Conservation (phyloP, 1,140 invertebrate genomes). For the Idris sp. region DNA sequence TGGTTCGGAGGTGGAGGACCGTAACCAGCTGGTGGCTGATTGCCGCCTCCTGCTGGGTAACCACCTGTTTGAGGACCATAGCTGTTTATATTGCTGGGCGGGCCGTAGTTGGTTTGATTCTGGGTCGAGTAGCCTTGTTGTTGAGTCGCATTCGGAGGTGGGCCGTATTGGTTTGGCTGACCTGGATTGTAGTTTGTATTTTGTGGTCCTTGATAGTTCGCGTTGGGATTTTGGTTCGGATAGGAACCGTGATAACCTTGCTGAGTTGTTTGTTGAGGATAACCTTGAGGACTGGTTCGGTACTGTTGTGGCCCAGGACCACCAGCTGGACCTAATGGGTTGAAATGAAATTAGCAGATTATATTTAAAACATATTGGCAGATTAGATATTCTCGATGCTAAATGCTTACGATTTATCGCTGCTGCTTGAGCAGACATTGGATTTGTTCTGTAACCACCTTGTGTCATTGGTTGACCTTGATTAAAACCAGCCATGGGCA, state of each 20-base stretch:
- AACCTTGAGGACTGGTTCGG: conserved; percentile 78
- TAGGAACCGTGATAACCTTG: conserved; percentile 79
- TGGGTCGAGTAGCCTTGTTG: conserved; percentile 69
- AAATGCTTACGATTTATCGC: conserved; percentile 69
- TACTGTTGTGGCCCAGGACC: conserved; percentile 77
- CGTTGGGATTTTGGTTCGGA: conserved; percentile 74
- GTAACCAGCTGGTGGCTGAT: conserved; percentile 73
- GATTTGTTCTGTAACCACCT: conserved; percentile 75
- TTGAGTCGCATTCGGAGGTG: conserved; percentile 70
- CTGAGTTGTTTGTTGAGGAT: conserved; percentile 79
- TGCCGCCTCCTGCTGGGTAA: no score
- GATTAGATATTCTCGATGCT: no score
- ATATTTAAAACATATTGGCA: no score
- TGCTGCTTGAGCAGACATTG: conserved; percentile 75
- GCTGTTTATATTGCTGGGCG: conserved; percentile 74
- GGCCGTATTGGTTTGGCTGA: conserved; percentile 75
- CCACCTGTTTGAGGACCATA: conserved; percentile 74
- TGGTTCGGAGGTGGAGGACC: conserved; percentile 76
- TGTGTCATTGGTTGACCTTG: conserved; percentile 78
- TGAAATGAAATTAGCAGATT: no score
- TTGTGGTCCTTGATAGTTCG: conserved; percentile 76
- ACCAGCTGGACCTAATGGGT: conserved; percentile 65
- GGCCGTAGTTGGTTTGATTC: conserved; percentile 74
- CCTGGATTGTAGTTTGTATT: conserved; percentile 69
- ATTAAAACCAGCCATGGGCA: conserved; percentile 79